Evolutionary conservation across 2,888 invertebrate species (phyloP), one percentile per base, ranked within the genome.

Genomic region (Alsophila aescularia): DNA sequence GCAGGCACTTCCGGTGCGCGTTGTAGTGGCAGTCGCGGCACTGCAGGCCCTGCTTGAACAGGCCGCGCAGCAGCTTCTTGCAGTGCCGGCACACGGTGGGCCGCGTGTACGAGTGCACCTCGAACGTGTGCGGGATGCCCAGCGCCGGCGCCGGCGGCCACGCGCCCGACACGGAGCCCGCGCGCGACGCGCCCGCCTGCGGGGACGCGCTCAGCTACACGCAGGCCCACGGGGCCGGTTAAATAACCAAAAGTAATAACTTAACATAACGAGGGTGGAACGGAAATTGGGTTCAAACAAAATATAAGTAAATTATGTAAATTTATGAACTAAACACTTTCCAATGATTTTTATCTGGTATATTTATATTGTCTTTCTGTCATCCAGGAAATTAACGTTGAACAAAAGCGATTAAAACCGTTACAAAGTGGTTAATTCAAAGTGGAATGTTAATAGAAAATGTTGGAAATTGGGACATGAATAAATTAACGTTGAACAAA

Each of bases 11-110:
- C 83, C 98, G 96, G 87, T 99, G 98, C 60, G 96, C 96, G 92
- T 98, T 98, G 90, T 97, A 98, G 82, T 97, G 97, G 87, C 98
- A 98, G 92, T 99, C 99, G 85, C 96, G 96, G 87, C 99, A 99
- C 87, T 99, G 99, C 70, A 98, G 90, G 52, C 99, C 45, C 91
- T 99, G 99, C 81, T 97, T 97, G 91, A 99, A 98, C 43, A 99
- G 92, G 0, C 99, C 99, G 67, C 96, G 96, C 62, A 99, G 93
- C 72, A 99, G 93, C 90, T 98, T 98, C 90, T 98, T 98, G 93
- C 99, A 99, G 84, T 95, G 94, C 72, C 98, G 97, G 83, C 99
- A 99, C 14, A 99, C 96, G 0, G 99, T 99, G 49, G 99, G 99
- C 43, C 98, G 93, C 40, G 98, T 98, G 92, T 99, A 99, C 49